Base-by-base conservation (phyloP, 2,888 invertebrate genomes). In the Leistus spinibarbis region DNA sequence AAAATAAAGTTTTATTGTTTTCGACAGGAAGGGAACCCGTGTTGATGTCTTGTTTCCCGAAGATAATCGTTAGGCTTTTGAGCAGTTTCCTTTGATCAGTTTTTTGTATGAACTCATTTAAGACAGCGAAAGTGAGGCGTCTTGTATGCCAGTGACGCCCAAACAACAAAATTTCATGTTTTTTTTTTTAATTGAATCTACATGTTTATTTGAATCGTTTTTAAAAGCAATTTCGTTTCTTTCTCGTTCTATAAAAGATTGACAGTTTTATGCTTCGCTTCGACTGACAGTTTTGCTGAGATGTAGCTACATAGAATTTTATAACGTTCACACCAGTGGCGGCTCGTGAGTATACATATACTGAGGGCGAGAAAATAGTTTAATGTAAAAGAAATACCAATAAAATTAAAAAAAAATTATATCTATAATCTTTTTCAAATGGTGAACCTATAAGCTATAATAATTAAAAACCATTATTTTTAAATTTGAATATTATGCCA, bases 1-100 rank as follows among this genome's bases (percentile, higher is more conserved):
- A 72, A 72, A 66, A 65, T 65, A 66, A 66, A 72, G 66, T 72
- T 66, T 72, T 73, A 73, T 73, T 73, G 73, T 73, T 73, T 67
- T 60, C 23, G 73, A 64, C 24, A 24, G 0, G 27, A 64, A 27
- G 27, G 64, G 22, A 73, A 19, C 60, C 16, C 22, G 24, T 17
- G 66, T 67, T 67, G 23, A 67, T 53, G 24, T 60, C 53, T 60
- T 67, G 57, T 27, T 67, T 60, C 40, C 67, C 22, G 20, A 56
- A 67, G 60, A 67, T 73, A 67, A 67, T 73, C 73, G 67, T 67
- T 67, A 54, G 54, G 73, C 67, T 67, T 73, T 73, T 73, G 60
- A 66, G 56, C 63, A 16, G 22, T 65, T 72, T 20, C 27, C 62
- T 72, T 66, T 72, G 65, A 73, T 27, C 62, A 67, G 23, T 73